Conservation (phyloP, 2,888 invertebrate genomes). For the Spisula subtruncata region DNA sequence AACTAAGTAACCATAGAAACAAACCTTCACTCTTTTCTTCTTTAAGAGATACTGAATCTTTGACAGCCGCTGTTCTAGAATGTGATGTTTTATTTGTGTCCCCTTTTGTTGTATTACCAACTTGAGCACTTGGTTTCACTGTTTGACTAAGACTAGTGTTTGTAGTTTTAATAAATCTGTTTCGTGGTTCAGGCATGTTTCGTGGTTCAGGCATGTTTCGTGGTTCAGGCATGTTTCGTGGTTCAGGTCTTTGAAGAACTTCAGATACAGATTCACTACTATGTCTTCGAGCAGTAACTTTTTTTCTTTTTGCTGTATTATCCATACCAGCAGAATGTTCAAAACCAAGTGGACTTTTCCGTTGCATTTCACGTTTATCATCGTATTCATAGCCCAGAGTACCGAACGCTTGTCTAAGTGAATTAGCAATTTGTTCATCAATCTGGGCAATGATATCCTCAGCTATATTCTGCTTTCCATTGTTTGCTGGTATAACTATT, state of each 20-base stretch:
- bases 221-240: not conserved
- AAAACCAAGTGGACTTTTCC: not conserved
- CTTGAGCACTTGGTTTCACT: not conserved
- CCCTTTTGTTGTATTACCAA: not conserved
- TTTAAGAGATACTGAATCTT: not conserved
- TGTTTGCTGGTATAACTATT: slow-evolving; percentile 5
- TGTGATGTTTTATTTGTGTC: not conserved
- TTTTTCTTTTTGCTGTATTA: not conserved
- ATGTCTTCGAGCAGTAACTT: not conserved
- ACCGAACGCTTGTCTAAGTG: slow-evolving; percentile 38
- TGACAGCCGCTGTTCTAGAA: not conserved
- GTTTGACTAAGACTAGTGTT: not conserved
- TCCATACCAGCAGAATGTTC: not conserved
- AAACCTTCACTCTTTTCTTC: slow-evolving; percentile 42
- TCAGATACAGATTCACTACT: not conserved
- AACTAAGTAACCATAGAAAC: not conserved
- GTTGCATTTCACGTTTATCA: not conserved
- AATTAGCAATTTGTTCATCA: slow-evolving; percentile 59
- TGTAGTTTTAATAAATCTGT: not conserved
- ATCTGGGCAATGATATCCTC: slow-evolving; percentile 57
- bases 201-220: not conserved
- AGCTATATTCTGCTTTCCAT: slow-evolving; percentile 37
- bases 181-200: not conserved
- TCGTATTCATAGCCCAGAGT: not conserved
- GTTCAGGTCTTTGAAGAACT: not conserved